Evolutionary conservation across 2,888 invertebrate species (phyloP).

Genomic region (Dorcus parallelipipedus): DNA sequence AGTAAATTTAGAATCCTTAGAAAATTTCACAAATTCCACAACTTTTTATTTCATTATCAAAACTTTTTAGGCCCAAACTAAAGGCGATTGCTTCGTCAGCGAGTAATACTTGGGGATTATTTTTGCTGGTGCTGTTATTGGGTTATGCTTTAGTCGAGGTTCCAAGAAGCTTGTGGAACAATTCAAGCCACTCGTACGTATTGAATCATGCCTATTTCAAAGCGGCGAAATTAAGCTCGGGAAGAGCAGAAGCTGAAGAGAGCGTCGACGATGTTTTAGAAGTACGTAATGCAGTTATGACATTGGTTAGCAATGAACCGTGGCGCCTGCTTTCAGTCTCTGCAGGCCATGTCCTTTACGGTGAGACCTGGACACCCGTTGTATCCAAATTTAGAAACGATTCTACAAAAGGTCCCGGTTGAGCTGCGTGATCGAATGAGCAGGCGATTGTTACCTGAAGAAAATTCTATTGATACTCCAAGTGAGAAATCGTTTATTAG

Average conservation of each 20-base stretch:
- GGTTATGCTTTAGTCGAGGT: slow-evolving; percentile 97
- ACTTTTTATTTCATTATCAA: not conserved
- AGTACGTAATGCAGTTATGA: slow-evolving; percentile 64
- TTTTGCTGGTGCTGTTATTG: slow-evolving; percentile 86
- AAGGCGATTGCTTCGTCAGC: slow-evolving; percentile 98
- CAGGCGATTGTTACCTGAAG: slow-evolving; percentile 58
- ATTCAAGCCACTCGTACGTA: slow-evolving; percentile 79
- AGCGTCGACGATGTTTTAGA: slow-evolving; percentile 92
- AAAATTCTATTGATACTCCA: slow-evolving; percentile 63
- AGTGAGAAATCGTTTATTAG: slow-evolving; percentile 83
- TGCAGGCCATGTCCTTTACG: slow-evolving; percentile 76
- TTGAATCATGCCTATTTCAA: slow-evolving; percentile 88
- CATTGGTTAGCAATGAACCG: slow-evolving; percentile 13
- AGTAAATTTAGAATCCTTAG: no score
- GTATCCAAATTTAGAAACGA: slow-evolving; percentile 80
- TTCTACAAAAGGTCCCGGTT: slow-evolving; percentile 81
- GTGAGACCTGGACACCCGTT: slow-evolving; percentile 74
- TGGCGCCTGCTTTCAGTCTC: slow-evolving; percentile 57
- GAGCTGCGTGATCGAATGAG: slow-evolving; percentile 73
- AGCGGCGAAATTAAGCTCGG: slow-evolving; percentile 88
- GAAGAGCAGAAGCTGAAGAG: slow-evolving; percentile 97
- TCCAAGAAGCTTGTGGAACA: slow-evolving; percentile 87
- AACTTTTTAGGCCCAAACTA: slow-evolving; percentile 65
- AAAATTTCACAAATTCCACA: no score
- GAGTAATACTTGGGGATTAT: slow-evolving; percentile 98